phyloP scores from a whole-genome alignment of 2,113 vertebrate genomes.

The Tachysurus vachellii region DNA sequence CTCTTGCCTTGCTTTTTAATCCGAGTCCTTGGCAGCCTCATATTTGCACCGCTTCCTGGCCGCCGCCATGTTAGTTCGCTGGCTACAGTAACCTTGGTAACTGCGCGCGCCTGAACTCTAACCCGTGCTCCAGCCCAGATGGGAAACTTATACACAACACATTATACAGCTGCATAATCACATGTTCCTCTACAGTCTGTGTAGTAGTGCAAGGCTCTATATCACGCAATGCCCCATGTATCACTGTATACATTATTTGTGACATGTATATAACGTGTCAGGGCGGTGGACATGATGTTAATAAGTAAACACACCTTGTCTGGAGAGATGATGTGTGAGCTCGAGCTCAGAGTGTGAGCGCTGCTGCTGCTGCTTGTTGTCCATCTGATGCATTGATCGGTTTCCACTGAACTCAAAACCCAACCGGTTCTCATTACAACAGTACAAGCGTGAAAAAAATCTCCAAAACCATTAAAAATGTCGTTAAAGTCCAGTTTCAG shows the following conservation, averaged over 20 bases:
- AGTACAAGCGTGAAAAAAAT: background rate
- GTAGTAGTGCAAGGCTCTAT: background rate
- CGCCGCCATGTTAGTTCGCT: slow-evolving; percentile 66
- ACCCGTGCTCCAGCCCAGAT: slow-evolving; percentile 59
- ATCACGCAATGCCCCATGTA: background rate
- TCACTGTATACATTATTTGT: background rate
- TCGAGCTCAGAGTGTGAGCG: slow-evolving; percentile 33
- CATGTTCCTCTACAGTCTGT: background rate
- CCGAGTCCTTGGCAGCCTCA: slow-evolving; percentile 31
- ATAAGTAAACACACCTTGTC: slow-evolving; percentile 59
- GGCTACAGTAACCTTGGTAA: slow-evolving; percentile 69
- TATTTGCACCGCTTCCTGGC: background rate
- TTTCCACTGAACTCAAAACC: background rate
- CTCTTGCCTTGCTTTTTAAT: background rate
- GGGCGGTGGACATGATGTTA: background rate
- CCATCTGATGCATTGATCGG: slow-evolving; percentile 37
- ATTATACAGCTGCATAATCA: background rate
- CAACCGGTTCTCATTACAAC: background rate
- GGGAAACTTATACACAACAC: slow-evolving; percentile 42
- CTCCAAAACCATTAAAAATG: background rate
- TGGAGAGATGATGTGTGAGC: slow-evolving; percentile 58
- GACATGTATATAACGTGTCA: background rate
- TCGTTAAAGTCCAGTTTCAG: background rate
- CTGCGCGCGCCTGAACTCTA: slow-evolving; percentile 74
- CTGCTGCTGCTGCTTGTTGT: slow-evolving; percentile 57